A percentile compares a stretch with the other conserved stretches of the same genome.
These are phyloP conservation scores for Limnephilus marmoratus DNA, from an alignment of 2,888 invertebrate genomes.

Conservation along the genomic window DNA sequence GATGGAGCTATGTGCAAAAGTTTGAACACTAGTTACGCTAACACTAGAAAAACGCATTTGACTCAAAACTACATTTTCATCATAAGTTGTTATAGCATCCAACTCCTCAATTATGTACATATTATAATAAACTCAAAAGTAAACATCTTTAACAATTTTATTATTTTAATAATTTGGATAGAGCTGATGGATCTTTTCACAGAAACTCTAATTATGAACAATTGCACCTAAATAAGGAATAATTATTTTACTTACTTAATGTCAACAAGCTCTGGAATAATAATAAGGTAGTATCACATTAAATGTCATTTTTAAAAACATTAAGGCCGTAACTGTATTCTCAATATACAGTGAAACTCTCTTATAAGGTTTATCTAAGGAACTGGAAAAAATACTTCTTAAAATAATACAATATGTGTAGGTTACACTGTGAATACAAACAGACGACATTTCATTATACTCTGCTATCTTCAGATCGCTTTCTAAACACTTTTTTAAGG, in stretches of 20 bases:
- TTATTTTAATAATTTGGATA: neutral
- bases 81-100: too few relatives aligned
- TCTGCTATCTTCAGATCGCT: neutral
- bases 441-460: neutral
- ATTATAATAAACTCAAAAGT: neutral
- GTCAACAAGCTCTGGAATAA: slow-evolving; percentile 49
- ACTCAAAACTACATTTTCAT: too few relatives aligned
- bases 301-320: slow-evolving; percentile 37
- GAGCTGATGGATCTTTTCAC: neutral
- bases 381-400: too few relatives aligned
- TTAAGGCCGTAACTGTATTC: slow-evolving; percentile 16
- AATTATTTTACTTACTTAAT: slow-evolving; percentile 15
- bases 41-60: too few relatives aligned
- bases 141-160: neutral
- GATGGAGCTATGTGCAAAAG: too few relatives aligned
- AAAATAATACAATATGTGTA: too few relatives aligned
- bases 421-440: neutral
- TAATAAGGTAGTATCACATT: slow-evolving; percentile 42
- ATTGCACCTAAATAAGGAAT: neutral
- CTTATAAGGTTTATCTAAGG: too few relatives aligned
- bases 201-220: neutral
- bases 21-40: too few relatives aligned
- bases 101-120: too few relatives aligned
- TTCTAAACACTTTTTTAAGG: neutral
- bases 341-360: neutral